Percentiles rank a stretch among this genome's conserved stretches.
phyloP scores from a whole-genome alignment of 2,888 invertebrate genomes.

The Azorinus chamasolen region DNA sequence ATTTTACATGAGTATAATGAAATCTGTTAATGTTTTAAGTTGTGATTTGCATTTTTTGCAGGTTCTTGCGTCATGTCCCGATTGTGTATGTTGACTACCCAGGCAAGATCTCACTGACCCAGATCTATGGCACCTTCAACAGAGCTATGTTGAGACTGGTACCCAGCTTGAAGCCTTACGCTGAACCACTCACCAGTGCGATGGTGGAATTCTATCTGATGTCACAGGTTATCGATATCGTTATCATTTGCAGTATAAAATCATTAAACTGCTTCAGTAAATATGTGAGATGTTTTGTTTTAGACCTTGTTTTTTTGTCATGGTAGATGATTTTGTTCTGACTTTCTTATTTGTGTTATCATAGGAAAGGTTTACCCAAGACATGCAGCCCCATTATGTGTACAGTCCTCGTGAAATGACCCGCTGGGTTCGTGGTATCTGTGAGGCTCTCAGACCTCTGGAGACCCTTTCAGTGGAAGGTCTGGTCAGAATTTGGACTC shows the following conservation, averaged over 20 bases:
- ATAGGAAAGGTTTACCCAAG: slow-evolving; percentile 98
- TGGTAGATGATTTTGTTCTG: background rate
- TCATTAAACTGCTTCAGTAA: too few species aligned
- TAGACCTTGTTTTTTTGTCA: background rate
- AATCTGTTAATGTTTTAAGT: too few species aligned
- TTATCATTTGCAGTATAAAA: too few species aligned
- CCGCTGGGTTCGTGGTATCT: slow-evolving; percentile 99
- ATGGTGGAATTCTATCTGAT: slow-evolving; percentile 99
- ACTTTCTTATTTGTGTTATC: slow-evolving; percentile 20
- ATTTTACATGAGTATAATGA: too few species aligned
- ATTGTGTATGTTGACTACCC: slow-evolving; percentile 99
- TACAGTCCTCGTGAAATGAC: slow-evolving; percentile 99
- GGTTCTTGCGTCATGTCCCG: slow-evolving; percentile 95
- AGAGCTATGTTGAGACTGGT: slow-evolving; percentile 98
- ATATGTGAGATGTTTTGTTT: background rate
- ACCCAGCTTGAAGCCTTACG: slow-evolving; percentile 95
- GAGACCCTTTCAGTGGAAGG: slow-evolving; percentile 97
- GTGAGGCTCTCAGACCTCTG: slow-evolving; percentile 98
- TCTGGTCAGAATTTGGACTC: slow-evolving; percentile 99
- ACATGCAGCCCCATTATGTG: slow-evolving; percentile 99
- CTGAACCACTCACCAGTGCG: slow-evolving; percentile 98
- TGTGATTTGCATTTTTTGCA: slow-evolving; percentile 34
- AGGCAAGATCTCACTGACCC: slow-evolving; percentile 97
- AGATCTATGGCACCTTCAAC: slow-evolving; percentile 99
- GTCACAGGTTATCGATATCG: slow-evolving; percentile 90